Evolutionary conservation across 2,888 invertebrate species (phyloP), one percentile per base, ranked within the genome.

Genomic region (Alviniconcha strummeri): DNA sequence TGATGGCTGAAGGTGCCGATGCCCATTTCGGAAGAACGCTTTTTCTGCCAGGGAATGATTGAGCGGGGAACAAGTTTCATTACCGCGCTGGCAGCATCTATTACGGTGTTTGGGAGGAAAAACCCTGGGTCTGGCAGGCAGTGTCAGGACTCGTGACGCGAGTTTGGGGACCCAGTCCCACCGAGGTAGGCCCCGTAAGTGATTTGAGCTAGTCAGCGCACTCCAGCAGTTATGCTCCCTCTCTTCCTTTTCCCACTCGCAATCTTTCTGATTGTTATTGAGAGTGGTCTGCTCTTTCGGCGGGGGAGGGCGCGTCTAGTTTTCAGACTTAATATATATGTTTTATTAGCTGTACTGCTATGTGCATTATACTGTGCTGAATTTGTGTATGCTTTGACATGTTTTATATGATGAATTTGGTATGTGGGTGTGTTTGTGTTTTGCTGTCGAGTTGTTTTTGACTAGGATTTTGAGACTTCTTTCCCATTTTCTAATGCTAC

Each of bases 61-160:
- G 79, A 79, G 52, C 54, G 79, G 67, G 6, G 79, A 79, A 79
- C 79, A 79, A 79, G 52, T 79, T 79, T 79, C 79, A 79, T 79
- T 67, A 79, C n/a, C 64, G 67, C 64, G 5, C 36, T 79, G 79
- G 67, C 79, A 79, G 64, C 64, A 52, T 79, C 79, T 79, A 79
- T 79, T 79, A 64, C 79, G 11, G 79, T 57, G 54, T 52, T 64
- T 17, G 64, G 79, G 15, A 67, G 60, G 64, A 57, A 79, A 67
- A 79, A 64, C 79, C 15, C 8, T 8, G 36, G 36, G 64, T 79
- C 77, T 79, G 79, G 79, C 79, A 79, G 79, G 13, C 52, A 79
- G 67, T 67, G 79, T 79, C 79, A 67, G 36, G 67, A 67, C 36
- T 52, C 64, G 79, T 67, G 79, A 79, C 79, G 79, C 64, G 64